Evolutionary conservation across 2,888 invertebrate genomes (phyloP).

Genomic region (Hemaris fuciformis): DNA sequence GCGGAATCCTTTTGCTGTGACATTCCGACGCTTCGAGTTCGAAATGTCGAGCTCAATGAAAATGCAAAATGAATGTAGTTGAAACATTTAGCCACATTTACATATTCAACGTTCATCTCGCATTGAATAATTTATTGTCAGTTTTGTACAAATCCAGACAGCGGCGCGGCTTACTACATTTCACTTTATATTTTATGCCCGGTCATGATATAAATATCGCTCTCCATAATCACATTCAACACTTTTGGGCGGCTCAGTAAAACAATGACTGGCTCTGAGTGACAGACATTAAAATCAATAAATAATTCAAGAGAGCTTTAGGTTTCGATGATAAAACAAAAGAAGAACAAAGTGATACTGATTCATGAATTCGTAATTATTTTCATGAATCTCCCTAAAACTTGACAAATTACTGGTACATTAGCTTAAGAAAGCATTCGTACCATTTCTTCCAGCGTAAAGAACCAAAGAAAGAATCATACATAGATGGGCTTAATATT

Average conservation of each 20-base stretch:
- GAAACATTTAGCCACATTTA: constrained; percentile 47
- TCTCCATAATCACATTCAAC: neutral
- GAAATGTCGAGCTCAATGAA: constrained; percentile 44
- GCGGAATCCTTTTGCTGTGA: neutral
- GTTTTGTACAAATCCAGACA: constrained; percentile 21
- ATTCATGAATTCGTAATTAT: too few species aligned
- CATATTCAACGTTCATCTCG: constrained; percentile 40
- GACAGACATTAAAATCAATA: neutral
- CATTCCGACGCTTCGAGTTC: constrained; percentile 19
- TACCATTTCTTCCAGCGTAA: too few species aligned
- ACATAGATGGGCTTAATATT: too few species aligned
- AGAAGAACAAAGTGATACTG: neutral
- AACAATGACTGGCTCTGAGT: neutral
- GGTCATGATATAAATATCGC: neutral
- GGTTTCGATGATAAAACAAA: neutral
- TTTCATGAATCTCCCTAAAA: too few species aligned
- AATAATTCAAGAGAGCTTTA: neutral
- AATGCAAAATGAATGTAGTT: constrained; percentile 52
- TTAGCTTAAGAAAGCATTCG: too few species aligned
- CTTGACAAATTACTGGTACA: too few species aligned
- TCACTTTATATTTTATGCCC: neutral
- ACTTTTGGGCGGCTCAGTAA: neutral
- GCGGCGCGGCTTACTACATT: constrained; percentile 1
- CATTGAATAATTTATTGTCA: constrained; percentile 30
- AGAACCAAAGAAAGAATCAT: too few species aligned